Evolutionary conservation across 2,113 vertebrate genomes (phyloP).

Genomic region (Penelope pileata): DNA sequence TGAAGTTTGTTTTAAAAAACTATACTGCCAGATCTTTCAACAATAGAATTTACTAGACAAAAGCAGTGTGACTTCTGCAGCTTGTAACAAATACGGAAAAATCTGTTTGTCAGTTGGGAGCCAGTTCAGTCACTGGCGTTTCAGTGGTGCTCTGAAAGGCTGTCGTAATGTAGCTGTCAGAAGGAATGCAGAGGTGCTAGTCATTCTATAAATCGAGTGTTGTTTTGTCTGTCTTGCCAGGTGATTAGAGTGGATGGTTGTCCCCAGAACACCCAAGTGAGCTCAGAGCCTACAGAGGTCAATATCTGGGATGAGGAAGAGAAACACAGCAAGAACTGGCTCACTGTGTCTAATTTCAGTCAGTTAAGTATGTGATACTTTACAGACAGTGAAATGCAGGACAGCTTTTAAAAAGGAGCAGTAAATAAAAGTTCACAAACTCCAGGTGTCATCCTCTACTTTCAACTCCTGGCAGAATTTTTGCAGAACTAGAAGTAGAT

Average conservation of each 20-base stretch:
- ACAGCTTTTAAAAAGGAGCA: background rate
- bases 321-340: conserved; percentile 75
- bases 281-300: conserved; percentile 70
- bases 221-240: conserved; percentile 55
- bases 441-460: background rate
- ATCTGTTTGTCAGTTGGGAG: background rate
- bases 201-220: background rate
- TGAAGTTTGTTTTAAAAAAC: background rate
- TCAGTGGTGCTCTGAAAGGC: background rate
- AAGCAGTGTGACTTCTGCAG: background rate
- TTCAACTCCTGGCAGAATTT: background rate
- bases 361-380: conserved; percentile 85
- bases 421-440: background rate
- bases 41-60: background rate
- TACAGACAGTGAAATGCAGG: background rate
- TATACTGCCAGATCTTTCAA: background rate
- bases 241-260: conserved; percentile 78
- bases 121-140: background rate
- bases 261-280: conserved; percentile 67
- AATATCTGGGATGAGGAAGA: conserved; percentile 53
- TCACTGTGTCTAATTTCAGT: conserved; percentile 84
- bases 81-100: background rate
- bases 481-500: background rate
- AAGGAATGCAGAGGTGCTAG: background rate
- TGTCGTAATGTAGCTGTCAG: background rate